phyloP scores from a whole-genome alignment of 2,797 vertebrate species.

The Lateolabrax maculatus region DNA sequence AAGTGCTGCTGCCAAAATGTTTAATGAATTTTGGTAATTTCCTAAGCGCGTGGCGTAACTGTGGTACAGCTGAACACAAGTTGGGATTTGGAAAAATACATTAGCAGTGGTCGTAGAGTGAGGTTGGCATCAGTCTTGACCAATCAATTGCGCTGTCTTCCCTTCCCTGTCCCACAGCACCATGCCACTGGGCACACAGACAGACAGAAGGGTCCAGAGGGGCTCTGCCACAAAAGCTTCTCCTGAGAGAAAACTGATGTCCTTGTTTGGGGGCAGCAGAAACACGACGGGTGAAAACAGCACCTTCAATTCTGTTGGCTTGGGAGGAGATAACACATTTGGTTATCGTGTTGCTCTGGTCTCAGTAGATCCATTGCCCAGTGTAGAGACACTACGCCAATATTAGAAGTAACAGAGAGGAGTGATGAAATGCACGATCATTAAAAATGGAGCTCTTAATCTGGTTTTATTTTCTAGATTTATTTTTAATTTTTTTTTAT shows the following conservation, averaged over 20 bases:
- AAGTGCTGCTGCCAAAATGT: no score
- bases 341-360: background rate
- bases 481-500: no score
- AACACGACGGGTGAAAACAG: background rate
- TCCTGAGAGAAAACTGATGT: conserved; percentile 42
- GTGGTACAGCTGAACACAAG: no score
- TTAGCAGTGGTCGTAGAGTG: background rate
- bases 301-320: background rate
- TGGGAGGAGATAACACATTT: conserved; percentile 4
- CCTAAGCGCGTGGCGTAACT: no score
- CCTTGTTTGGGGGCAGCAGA: conserved; percentile 27
- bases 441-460: background rate
- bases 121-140: background rate
- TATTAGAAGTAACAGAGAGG: background rate
- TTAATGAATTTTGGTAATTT: no score
- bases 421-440: background rate
- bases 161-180: background rate
- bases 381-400: background rate
- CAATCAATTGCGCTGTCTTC: background rate
- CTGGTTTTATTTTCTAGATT: background rate
- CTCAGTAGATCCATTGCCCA: background rate
- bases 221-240: conserved; percentile 21
- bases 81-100: background rate
- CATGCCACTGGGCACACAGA: background rate
- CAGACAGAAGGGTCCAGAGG: conserved; percentile 8